Base-by-base conservation (phyloP, 2,113 vertebrate species). In the Echinops telfairi region DNA sequence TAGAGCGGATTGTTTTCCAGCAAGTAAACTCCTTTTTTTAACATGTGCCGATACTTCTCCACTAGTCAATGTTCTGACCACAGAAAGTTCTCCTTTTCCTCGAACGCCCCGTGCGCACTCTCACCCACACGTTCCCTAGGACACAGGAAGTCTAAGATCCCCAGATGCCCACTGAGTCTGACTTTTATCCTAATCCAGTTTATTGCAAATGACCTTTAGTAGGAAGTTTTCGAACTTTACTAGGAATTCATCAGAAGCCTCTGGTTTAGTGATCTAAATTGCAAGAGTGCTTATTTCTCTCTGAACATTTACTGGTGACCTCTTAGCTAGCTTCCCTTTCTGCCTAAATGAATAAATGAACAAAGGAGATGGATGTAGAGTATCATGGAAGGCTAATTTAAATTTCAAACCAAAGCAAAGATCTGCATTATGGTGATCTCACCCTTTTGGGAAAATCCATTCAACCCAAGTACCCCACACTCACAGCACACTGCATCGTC, bases 1-100 rank as follows among this genome's bases (percentile, higher is more conserved):
- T 62, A 71, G 20, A 19, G 27, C 86, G 88, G 94, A 92, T 93
- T 84, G 6, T 91, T 96, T 95, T 47, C 27, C 43, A 79, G 23
- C 66, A 92, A 27, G 83, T 73, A 82, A 71, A 78, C 81, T 43
- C 40, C 29, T 16, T 0, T 82, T 95, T 11, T 53, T 53, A 53
- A 64, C 66, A 6, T 33, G 64, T 36, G 16, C 33, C 93, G 87
- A 75, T 70, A 38, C 36, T 29, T 84, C 89, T 81, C 79, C 71
- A 20, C 20, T 27, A 87, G 53, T 8, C 29, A 47, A 10, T 40
- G 1, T 73, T 68, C 7, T 68, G 14, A 73, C 16, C n/a, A 60
- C 83, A 83, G 3, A 33, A n/a, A n/a, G 12, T 25, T 29, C 33
- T 22, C 15, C 11, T 2, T 0, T 14, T 6, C 36, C 2, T 2